Percentiles rank a stretch among this genome's conserved stretches.
These are phyloP conservation scores for Aulostomus chinensis DNA, from an alignment of 2,797 vertebrate genomes.

Conservation along the genomic window DNA sequence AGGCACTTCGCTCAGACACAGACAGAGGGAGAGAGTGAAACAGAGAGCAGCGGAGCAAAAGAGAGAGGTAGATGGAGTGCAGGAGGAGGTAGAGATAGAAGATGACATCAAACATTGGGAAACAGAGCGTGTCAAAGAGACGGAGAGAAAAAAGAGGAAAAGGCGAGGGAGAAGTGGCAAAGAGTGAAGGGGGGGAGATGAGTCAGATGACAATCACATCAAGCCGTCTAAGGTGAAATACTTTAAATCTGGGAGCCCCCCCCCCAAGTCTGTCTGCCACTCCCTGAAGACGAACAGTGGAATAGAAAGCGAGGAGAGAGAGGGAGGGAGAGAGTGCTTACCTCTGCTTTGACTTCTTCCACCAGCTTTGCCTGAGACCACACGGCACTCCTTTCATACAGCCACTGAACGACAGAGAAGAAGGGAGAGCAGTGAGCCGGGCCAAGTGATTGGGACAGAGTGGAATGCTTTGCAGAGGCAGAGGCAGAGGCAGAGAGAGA, in stretches of 20 bases:
- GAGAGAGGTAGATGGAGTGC: slow-evolving; percentile 40
- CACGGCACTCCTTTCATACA: slow-evolving; percentile 82
- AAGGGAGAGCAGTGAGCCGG: slow-evolving; percentile 65
- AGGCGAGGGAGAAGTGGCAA: slow-evolving; percentile 1
- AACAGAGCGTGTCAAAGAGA: slow-evolving; percentile 17
- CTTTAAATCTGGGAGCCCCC: slow-evolving; percentile 41
- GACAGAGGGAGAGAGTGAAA: slow-evolving; percentile 56
- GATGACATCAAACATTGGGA: slow-evolving; percentile 41
- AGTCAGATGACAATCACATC: slow-evolving; percentile 46
- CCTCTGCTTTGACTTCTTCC: slow-evolving; percentile 89
- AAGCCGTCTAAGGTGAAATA: slow-evolving; percentile 38
- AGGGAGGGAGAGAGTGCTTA: slow-evolving; percentile 68
- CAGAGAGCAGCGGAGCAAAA: slow-evolving; percentile 32
- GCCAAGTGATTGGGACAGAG: slow-evolving; percentile 68
- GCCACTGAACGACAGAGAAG: slow-evolving; percentile 81
- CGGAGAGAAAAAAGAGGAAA: slow-evolving; percentile 6
- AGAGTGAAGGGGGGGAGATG: slow-evolving; percentile 19
- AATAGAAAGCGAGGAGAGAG: slow-evolving; percentile 13
- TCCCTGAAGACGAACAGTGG: slow-evolving; percentile 51
- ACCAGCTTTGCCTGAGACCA: slow-evolving; percentile 82
- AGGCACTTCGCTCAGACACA: slow-evolving; percentile 57
- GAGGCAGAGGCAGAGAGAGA: slow-evolving; percentile 42
- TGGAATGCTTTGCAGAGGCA: slow-evolving; percentile 73
- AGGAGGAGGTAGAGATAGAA: slow-evolving; percentile 45
- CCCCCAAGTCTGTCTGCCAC: slow-evolving; percentile 51